A percentile compares a stretch with the other conserved stretches of the same genome.
These are phyloP conservation scores for Emydocephalus ijimae DNA, from an alignment of 2,113 vertebrate species.

Conservation along the genomic window DNA sequence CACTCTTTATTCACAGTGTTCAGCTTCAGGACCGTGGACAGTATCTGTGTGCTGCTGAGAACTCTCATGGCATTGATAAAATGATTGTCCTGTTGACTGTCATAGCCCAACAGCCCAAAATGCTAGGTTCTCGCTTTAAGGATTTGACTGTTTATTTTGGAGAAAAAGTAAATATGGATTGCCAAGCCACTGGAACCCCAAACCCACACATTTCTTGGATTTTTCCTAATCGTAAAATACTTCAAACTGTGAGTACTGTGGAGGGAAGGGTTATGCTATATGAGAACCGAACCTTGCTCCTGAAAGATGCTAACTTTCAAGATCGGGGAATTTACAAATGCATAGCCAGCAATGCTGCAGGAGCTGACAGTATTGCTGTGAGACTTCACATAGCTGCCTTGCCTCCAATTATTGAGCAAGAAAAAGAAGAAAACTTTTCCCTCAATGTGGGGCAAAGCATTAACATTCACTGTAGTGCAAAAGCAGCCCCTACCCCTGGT, in stretches of 20 bases:
- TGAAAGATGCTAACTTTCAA: slow-evolving; percentile 68
- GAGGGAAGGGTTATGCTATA: slow-evolving; percentile 69
- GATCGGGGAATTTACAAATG: slow-evolving; percentile 87
- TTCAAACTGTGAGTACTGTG: slow-evolving; percentile 43
- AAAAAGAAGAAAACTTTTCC: slow-evolving; percentile 72
- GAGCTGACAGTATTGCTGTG: slow-evolving; percentile 77
- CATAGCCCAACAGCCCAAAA: slow-evolving; percentile 70
- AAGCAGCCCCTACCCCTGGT: slow-evolving; percentile 72
- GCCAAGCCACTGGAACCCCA: slow-evolving; percentile 77
- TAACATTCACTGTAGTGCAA: slow-evolving; percentile 80
- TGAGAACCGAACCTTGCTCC: slow-evolving; percentile 75
- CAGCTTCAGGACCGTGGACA: slow-evolving; percentile 80
- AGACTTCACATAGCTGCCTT: slow-evolving; percentile 76
- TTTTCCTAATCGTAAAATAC: slow-evolving; percentile 75
- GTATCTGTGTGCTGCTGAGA: slow-evolving; percentile 83
- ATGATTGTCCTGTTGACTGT: slow-evolving; percentile 70
- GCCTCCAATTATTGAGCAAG: slow-evolving; percentile 80
- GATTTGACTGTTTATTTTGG: slow-evolving; percentile 78
- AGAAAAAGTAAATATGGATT: slow-evolving; percentile 74
- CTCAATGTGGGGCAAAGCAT: slow-evolving; percentile 70
- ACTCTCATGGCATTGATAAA: slow-evolving; percentile 76
- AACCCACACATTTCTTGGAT: slow-evolving; percentile 81
- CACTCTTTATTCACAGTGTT: slow-evolving; percentile 75
- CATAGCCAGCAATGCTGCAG: slow-evolving; percentile 80
- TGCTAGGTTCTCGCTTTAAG: slow-evolving; percentile 72